These are phyloP conservation scores for Bos taurus DNA, from an alignment of 2,113 vertebrate genomes.

Conservation along the genomic window DNA sequence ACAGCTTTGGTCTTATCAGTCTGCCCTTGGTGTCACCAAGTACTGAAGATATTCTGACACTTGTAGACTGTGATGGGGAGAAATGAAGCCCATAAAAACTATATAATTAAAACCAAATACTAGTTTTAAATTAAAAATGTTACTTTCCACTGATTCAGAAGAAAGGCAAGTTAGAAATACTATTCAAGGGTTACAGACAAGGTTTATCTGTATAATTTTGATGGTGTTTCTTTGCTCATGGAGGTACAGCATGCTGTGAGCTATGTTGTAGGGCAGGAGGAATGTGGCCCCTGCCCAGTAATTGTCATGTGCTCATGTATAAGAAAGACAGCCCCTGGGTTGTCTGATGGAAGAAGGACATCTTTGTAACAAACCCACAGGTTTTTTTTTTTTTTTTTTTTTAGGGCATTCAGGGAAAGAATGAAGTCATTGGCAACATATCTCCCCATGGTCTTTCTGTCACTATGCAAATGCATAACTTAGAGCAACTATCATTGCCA, in stretches of 20 bases:
- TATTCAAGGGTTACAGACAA: constrained; percentile 8
- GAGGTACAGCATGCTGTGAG: neutral
- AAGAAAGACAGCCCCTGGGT: neutral
- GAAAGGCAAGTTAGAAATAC: neutral
- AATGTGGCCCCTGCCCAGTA: neutral
- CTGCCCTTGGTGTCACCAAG: neutral
- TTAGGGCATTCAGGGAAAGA: neutral
- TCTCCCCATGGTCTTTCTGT: neutral
- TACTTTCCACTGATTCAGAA: neutral
- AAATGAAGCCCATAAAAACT: neutral
- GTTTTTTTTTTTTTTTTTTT: neutral
- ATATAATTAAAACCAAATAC: neutral
- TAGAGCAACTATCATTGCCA: neutral
- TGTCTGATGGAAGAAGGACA: neutral
- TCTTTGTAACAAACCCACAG: neutral
- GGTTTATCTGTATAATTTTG: neutral
- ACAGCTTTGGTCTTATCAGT: neutral
- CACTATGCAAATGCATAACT: neutral
- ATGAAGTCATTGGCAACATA: neutral
- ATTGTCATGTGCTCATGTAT: neutral
- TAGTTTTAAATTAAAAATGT: constrained; percentile 24
- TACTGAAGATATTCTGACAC: neutral
- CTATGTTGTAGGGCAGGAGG: neutral
- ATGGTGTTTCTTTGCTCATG: neutral
- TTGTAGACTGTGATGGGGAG: neutral